phyloP scores from a whole-genome alignment of 2,888 invertebrate genomes.

The Myopa tessellatipennis region DNA sequence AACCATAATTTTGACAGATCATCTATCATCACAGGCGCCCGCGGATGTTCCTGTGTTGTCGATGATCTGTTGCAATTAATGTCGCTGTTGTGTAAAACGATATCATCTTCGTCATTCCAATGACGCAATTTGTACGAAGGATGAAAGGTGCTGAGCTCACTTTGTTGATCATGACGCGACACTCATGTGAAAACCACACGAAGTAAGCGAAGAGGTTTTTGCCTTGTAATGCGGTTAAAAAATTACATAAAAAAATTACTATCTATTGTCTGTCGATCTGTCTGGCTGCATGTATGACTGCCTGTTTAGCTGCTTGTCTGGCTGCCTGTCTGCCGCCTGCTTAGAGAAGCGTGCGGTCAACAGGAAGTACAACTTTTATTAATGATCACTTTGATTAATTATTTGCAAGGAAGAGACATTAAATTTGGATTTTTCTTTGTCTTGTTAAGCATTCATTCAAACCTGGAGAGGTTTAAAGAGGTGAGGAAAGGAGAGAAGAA shows the following conservation, averaged over 20 bases:
- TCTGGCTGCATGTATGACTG: no score
- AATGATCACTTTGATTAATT: slow-evolving; percentile 34
- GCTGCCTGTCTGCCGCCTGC: no score
- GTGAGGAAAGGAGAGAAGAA: no score
- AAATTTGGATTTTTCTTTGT: no score
- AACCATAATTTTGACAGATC: slow-evolving; percentile 9
- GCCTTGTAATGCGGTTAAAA: not conserved
- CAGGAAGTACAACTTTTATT: slow-evolving; percentile 8
- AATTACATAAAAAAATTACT: not conserved
- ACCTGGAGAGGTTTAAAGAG: no score
- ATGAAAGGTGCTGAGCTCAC: not conserved
- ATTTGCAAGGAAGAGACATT: no score
- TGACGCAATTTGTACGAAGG: slow-evolving; percentile 21
- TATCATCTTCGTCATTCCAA: slow-evolving; percentile 11
- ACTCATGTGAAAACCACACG: not conserved
- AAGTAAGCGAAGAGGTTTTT: not conserved
- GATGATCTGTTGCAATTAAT: slow-evolving; percentile 29
- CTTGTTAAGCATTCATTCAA: no score
- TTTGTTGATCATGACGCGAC: not conserved
- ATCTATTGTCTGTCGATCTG: not conserved
- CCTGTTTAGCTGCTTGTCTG: no score
- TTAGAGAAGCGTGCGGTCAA: slow-evolving; percentile 3
- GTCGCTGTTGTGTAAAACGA: slow-evolving; percentile 26
- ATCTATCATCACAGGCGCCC: slow-evolving; percentile 21
- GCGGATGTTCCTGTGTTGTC: not conserved